phyloP scores from a whole-genome alignment of 2,113 vertebrate species.

The Neogale vison region DNA sequence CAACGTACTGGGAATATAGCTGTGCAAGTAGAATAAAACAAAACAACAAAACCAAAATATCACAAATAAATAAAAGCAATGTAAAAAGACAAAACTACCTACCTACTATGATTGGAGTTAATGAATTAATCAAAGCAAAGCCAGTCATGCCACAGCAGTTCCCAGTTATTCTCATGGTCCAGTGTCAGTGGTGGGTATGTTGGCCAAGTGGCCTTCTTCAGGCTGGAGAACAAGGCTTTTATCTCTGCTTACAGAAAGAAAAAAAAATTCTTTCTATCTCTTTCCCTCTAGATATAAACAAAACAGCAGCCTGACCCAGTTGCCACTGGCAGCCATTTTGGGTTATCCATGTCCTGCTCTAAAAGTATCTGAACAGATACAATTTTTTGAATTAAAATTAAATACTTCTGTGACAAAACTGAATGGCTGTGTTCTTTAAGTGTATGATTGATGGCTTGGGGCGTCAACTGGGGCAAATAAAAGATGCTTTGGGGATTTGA shows the following conservation, averaged over 20 bases:
- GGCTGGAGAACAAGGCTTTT: not conserved
- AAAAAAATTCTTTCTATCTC: not conserved
- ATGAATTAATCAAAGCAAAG: not conserved
- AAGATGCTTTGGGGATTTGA: not conserved
- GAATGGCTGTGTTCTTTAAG: not conserved
- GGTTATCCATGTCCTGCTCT: not conserved
- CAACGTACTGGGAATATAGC: not conserved
- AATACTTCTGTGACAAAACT: not conserved
- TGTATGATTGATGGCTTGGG: not conserved
- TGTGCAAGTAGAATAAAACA: not conserved
- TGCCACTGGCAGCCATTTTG: not conserved
- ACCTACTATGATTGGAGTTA: not conserved
- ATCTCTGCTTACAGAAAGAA: not conserved
- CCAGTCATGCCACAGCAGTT: not conserved
- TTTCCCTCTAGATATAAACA: not conserved
- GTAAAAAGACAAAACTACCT: not conserved
- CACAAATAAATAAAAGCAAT: not conserved
- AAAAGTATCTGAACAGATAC: not conserved
- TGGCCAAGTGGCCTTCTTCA: not conserved
- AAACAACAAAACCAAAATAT: not conserved
- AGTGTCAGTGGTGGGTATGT: not conserved
- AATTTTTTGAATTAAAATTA: not conserved
- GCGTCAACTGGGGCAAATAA: not conserved
- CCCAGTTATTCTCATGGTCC: not conserved
- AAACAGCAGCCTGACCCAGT: not conserved